Evolutionary conservation across 2,797 vertebrate genomes (phyloP).

Genomic region (Labroides dimidiatus): DNA sequence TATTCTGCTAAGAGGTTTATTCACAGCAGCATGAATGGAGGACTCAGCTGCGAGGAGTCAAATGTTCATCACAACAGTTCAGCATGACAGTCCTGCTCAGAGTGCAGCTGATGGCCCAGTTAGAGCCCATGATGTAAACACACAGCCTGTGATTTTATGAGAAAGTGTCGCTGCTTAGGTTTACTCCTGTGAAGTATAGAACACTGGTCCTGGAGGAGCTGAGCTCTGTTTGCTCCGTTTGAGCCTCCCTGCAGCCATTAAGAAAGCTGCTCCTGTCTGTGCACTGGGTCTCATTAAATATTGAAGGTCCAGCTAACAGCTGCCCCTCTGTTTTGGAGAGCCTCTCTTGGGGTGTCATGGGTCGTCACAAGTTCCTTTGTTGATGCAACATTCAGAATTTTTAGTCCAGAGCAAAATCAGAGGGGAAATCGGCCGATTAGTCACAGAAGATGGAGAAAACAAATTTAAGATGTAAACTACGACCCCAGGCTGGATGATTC

Average conservation of each 20-base stretch:
- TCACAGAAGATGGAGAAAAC: too few relatives aligned
- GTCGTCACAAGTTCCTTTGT: not conserved
- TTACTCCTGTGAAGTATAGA: not conserved
- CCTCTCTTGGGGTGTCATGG: constrained; percentile 6
- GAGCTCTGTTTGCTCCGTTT: not conserved
- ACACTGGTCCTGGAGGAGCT: not conserved
- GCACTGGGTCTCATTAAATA: constrained; percentile 41
- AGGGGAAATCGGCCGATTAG: not conserved
- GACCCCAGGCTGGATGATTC: too few relatives aligned
- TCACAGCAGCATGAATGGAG: constrained; percentile 12
- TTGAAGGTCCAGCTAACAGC: constrained; percentile 32
- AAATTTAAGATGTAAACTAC: too few relatives aligned
- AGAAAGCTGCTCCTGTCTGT: constrained; percentile 15
- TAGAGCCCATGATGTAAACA: constrained; percentile 16
- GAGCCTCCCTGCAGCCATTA: constrained; percentile 2
- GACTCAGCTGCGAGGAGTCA: constrained; percentile 3
- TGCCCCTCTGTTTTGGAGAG: constrained; percentile 5
- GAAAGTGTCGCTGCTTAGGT: not conserved
- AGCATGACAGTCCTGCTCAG: not conserved
- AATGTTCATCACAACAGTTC: constrained; percentile 2
- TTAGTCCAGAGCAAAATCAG: not conserved
- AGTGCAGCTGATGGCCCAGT: not conserved
- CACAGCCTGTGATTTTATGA: not conserved
- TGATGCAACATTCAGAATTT: too few relatives aligned
- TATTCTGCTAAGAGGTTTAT: constrained; percentile 41